Base-by-base conservation (phyloP, 1,140 invertebrate species). In the Stegodyphus dumicola region DNA sequence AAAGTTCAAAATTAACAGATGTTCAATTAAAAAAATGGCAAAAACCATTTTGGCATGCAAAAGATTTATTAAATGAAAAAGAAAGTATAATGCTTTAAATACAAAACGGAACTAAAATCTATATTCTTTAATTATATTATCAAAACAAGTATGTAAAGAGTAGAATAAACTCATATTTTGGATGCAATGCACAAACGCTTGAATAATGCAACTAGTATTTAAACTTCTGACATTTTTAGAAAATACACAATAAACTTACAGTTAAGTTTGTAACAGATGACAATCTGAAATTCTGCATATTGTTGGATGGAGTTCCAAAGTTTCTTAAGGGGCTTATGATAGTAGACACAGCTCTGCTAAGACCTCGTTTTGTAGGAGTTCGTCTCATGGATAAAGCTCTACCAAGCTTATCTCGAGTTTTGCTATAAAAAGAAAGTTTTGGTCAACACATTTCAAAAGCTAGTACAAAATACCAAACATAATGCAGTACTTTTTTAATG, bases 321-420 rank as follows among this genome's bases (percentile, higher is more conserved):
- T 49, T 53, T 67, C 79, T 74, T 18, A 88, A 79, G 11, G 96
- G 96, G 88, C 96, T 96, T 94, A 97, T 96, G 93, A 96, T 95
- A n/a, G 96, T 96, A 11, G 96, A 98, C 89, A 98, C 95, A 6
- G 97, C 96, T 76, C 97, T 92, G 91, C 97, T 98, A 88, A 98
- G 90, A 2, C 81, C 81, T 18, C 84, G 60, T 91, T 97, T 97
- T 75, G 94, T 96, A 33, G 97, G 97, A 7, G 97, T 98, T 91
- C 96, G 96, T 90, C 97, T 97, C 90, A 98, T 97, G 77, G 96
- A 98, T 89, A 98, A 95, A 78, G 96, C 96, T 88, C 97, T 93
- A 71, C 95, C 95, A 33, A 99, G 96, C 93, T 97, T 97, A 88
- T 96, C 93, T 87, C 94, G 93, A 13, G 96, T 97, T 87, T 94